A percentile compares a stretch with the other conserved stretches of the same genome.
phyloP scores from a whole-genome alignment of 1,140 invertebrate species.

The Lepidurus apus region DNA sequence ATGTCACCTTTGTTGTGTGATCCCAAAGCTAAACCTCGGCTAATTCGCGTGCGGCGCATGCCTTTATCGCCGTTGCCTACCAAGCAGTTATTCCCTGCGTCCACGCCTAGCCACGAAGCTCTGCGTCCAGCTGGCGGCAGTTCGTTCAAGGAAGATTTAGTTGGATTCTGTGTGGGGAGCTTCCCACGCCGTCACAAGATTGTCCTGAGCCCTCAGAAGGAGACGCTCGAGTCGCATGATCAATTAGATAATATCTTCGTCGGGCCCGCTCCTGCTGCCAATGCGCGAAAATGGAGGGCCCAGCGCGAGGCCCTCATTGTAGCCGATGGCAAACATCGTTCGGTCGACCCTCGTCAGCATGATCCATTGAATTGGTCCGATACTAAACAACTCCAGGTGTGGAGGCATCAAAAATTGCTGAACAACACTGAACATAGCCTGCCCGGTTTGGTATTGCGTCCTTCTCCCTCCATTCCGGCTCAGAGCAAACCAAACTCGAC shows the following conservation, averaged over 20 bases:
- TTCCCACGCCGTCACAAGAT: background rate
- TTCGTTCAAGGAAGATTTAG: background rate
- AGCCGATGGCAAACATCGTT: background rate
- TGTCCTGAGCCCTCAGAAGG: background rate
- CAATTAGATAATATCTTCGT: background rate
- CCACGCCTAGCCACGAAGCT: background rate
- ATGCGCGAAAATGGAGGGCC: slow-evolving; percentile 5
- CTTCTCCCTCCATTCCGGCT: background rate
- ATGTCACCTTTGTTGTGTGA: slow-evolving; percentile 17
- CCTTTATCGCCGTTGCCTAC: background rate
- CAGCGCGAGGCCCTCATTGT: background rate
- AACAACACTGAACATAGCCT: background rate
- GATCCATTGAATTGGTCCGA: background rate
- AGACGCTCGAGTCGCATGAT: background rate
- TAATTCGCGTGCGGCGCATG: slow-evolving; percentile 7
- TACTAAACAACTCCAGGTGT: background rate
- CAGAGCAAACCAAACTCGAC: background rate
- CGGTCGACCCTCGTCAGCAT: background rate
- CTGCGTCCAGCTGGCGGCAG: background rate
- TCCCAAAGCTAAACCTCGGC: slow-evolving; percentile 5
- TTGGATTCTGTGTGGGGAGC: background rate
- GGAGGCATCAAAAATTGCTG: background rate
- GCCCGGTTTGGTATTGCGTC: background rate
- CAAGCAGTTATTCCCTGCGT: background rate
- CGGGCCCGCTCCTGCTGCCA: background rate